phyloP scores from a whole-genome alignment of 2,888 invertebrate species.

The Drosophila rubida region DNA sequence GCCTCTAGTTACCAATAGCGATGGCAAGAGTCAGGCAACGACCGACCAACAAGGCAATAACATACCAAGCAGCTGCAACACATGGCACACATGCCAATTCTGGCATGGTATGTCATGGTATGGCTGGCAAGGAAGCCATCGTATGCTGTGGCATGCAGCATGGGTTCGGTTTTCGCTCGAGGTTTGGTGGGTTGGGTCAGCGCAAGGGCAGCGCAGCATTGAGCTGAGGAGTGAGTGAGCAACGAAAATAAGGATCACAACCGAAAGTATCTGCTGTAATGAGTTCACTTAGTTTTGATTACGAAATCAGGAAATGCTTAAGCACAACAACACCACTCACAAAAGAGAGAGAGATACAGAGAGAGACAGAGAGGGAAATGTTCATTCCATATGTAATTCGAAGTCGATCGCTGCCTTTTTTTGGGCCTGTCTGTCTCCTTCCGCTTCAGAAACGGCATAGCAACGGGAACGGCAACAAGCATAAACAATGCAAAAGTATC shows the following conservation, averaged over 20 bases:
- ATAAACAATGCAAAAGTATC: conserved; percentile 67
- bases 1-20: neutral
- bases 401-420: conserved; percentile 32
- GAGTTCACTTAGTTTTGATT: conserved; percentile 3
- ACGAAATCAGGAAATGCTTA: conserved; percentile 43
- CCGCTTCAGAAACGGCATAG: conserved; percentile 48
- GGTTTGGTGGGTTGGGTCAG: neutral
- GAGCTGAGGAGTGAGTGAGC: neutral
- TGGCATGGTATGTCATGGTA: conserved; percentile 34
- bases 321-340: neutral
- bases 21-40: conserved; percentile 2
- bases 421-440: conserved; percentile 43
- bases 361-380: no score
- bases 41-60: conserved; percentile 27
- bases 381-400: conserved; percentile 1
- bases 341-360: neutral
- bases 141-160: conserved; percentile 5
- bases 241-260: conserved; percentile 2
- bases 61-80: conserved; percentile 46
- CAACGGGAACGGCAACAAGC: conserved; percentile 35
- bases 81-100: conserved; percentile 60
- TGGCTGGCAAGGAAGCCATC: conserved; percentile 5
- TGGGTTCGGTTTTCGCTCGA: conserved; percentile 2
- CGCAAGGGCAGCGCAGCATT: neutral
- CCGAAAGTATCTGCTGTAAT: neutral